Base-by-base conservation (phyloP, 2,888 invertebrate genomes). In the Netelia inedita region DNA sequence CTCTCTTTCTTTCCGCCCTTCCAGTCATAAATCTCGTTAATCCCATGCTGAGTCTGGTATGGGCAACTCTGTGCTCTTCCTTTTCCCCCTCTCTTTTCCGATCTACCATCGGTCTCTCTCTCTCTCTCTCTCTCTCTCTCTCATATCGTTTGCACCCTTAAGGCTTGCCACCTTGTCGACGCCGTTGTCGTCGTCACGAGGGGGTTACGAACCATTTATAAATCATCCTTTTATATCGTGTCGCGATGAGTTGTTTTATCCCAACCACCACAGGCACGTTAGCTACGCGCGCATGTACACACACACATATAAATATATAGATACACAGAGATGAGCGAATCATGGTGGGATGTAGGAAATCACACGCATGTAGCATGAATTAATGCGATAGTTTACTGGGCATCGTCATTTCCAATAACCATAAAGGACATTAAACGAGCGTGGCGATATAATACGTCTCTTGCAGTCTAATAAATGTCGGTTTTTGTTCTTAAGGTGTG, bases 21-120 rank as follows among this genome's bases (percentile, higher is more conserved):
- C 68, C 63, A 57, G 65, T 78, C 79, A 74, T 86, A 86, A 86
- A 86, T 87, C 85, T 86, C 84, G 74, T 87, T 87, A 87, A 86
- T 87, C 87, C 82, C 75, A 82, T 75, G 82, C 85, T 57, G 73
- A 82, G 80, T 72, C 79, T 85, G 79, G 82, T 83, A 73, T 65
- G 69, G 28, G 81, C 83, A 79, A 59, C 74, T 71, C 23, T 23
- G 14, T 46, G 65, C 21, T 78, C 65, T 61, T 69, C 55, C 53
- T 57, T 21, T 55, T 55, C 53, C 23, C 53, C 63, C 57, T 43
- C 79, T 72, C 46, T 55, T 19, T 50, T 50, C 35, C 21, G 10
- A 8, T 8, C 63, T 11, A 6, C 57, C 57, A 59, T 43, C n/a
- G n/a, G n/a, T n/a, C n/a, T n/a, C n/a, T n/a, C n/a, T 63, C 53